Base-by-base conservation (phyloP, 2,113 vertebrate genomes). In the Alethe diademata region DNA sequence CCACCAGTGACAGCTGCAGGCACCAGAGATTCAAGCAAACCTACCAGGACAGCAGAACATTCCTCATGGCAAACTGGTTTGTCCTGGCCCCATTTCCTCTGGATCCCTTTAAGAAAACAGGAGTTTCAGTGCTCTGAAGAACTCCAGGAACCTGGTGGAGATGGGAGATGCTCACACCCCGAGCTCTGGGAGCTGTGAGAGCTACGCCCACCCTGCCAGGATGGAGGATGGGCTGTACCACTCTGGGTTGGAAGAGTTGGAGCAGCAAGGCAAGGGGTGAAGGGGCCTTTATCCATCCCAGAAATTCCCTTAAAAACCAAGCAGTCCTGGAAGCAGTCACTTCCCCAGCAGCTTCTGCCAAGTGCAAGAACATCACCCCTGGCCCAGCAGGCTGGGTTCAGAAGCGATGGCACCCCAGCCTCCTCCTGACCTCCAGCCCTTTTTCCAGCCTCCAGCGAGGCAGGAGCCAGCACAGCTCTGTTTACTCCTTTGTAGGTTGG, bases 241-340 rank as follows among this genome's bases (percentile, higher is more conserved):
- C 4, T 0, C 25, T 5, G 11, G 33, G 22, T 14, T 0, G 0
- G 35, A 64, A 23, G 29, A 67, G 33, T 0, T 1, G 2, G 18
- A 80, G 33, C 67, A 80, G 31, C 45, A 56, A 22, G 10, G 11
- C 23, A 50, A 43, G 19, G 16, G 19, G 14, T 19, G 14, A 82
- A 76, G 29, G 62, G 23, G 16, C 11, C 11, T 90, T 88, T 14
- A 40, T 29, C 28, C 19, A 7, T 20, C 53, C 47, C 1, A 7
- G 47, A 70, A 38, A 90, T 51, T 35, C 74, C 86, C 70, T 62
- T 45, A 36, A 50, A 81, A 42, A 16, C 16, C 47, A 58, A 58
- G 47, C 75, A 85, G 56, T 16, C 57, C 78, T 42, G 19, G 40
- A 36, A 87, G 31, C 50, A 74, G 81, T 28, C 5, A 1, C 38